These are phyloP conservation scores for Diabrotica virgifera DNA, from an alignment of 1,140 invertebrate species.

Conservation along the genomic window DNA sequence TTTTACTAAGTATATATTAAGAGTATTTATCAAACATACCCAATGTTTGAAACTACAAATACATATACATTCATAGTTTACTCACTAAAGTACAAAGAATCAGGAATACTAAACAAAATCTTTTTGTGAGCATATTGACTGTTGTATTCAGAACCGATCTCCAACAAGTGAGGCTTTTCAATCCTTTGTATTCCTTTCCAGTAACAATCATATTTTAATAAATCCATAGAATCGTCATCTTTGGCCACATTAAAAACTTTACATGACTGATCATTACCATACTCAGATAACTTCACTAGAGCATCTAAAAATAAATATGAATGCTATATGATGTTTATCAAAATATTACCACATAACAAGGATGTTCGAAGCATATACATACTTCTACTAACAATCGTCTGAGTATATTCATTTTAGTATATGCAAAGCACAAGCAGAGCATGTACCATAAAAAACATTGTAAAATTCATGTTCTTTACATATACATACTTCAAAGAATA, in stretches of 20 bases:
- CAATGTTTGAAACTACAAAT: too few species aligned
- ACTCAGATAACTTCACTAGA: slow-evolving; percentile 13
- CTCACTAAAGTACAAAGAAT: slow-evolving; percentile 10
- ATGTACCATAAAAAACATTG: too few species aligned
- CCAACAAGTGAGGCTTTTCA: background rate
- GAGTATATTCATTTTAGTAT: too few species aligned
- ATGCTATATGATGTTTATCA: background rate
- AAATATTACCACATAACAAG: too few species aligned
- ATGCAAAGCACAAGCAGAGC: too few species aligned
- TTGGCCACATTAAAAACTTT: slow-evolving; percentile 15
- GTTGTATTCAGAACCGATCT: background rate
- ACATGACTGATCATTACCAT: slow-evolving; percentile 11
- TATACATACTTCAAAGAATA: too few species aligned
- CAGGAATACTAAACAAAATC: slow-evolving; percentile 12
- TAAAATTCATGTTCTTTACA: too few species aligned
- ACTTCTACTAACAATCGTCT: too few species aligned
- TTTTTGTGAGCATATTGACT: slow-evolving; percentile 12
- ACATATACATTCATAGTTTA: too few species aligned
- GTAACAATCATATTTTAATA: slow-evolving; percentile 6
- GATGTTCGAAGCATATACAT: too few species aligned
- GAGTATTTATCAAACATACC: too few species aligned
- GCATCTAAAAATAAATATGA: slow-evolving; percentile 5
- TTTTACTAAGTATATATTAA: too few species aligned
- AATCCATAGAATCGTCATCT: background rate
- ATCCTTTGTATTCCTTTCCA: background rate